Evolutionary conservation across 2,888 invertebrate genomes (phyloP).

Genomic region (Cephalotes varians): DNA sequence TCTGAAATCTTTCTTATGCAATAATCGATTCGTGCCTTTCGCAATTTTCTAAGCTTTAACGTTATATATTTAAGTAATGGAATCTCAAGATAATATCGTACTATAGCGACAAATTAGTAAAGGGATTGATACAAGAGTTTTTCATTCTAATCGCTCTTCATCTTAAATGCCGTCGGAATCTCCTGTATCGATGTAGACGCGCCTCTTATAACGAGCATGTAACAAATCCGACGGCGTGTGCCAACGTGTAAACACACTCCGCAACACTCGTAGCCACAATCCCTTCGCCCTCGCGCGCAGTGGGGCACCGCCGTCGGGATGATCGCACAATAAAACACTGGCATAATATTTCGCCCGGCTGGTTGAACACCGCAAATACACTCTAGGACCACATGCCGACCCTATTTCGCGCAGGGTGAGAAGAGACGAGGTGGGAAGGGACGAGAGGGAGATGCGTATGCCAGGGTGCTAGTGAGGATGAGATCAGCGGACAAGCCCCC

Average conservation of each 20-base stretch:
- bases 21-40: neutral
- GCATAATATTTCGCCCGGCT: constrained; percentile 81
- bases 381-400: constrained; percentile 78
- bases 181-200: constrained; percentile 21
- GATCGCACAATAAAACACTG: constrained; percentile 84
- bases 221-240: constrained; percentile 70
- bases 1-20: neutral
- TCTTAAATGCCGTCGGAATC: neutral
- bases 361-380: constrained; percentile 82
- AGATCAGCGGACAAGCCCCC: constrained; percentile 37
- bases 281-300: constrained; percentile 63
- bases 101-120: neutral
- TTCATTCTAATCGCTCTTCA: neutral
- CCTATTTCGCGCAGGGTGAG: constrained; percentile 64
- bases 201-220: constrained; percentile 64
- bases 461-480: constrained; percentile 60
- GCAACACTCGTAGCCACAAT: constrained; percentile 66
- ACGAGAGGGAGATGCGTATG: constrained; percentile 69
- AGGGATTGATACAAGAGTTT: neutral
- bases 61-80: neutral
- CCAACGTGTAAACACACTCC: constrained; percentile 73
- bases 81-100: neutral
- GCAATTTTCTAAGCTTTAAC: neutral
- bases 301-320: constrained; percentile 78
- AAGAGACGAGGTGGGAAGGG: constrained; percentile 12